Conservation (phyloP, 2,797 vertebrate species). For the Smutsia gigantea region DNA sequence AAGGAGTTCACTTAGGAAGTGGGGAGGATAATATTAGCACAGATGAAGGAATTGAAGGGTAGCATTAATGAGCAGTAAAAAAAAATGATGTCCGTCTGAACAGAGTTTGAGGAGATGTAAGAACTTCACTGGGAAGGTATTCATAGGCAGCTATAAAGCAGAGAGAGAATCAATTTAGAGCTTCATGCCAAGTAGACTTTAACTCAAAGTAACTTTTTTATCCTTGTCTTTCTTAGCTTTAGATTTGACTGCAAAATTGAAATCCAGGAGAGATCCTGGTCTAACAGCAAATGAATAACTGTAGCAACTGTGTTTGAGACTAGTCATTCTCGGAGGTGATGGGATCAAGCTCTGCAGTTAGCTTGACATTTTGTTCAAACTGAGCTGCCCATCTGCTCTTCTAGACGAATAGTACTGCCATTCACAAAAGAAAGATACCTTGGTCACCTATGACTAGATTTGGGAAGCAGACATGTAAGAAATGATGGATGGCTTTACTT, state of each 20-base stretch:
- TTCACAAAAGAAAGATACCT: not conserved
- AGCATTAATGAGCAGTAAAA: not conserved
- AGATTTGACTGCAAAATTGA: not conserved
- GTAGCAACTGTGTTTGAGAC: not conserved
- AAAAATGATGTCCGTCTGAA: not conserved
- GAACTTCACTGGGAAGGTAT: not conserved
- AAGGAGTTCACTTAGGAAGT: slow-evolving; percentile 29
- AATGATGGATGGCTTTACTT: not conserved
- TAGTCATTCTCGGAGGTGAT: not conserved
- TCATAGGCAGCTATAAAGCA: not conserved
- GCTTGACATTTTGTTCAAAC: slow-evolving; percentile 51
- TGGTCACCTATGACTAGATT: not conserved
- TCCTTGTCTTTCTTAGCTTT: not conserved
- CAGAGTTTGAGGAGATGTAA: not conserved
- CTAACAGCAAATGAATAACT: slow-evolving; percentile 11
- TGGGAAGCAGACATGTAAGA: not conserved
- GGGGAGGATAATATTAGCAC: not conserved
- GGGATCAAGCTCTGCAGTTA: not conserved
- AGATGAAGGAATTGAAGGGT: slow-evolving; percentile 6
- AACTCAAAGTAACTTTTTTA: slow-evolving; percentile 30
- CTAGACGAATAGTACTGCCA: not conserved
- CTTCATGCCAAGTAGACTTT: not conserved
- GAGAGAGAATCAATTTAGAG: slow-evolving; percentile 8
- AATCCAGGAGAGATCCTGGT: not conserved
- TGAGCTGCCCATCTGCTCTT: slow-evolving; percentile 66